A percentile compares a stretch with the other conserved stretches of the same genome.
These are phyloP conservation scores for Nesogale talazaci DNA, from an alignment of 2,113 vertebrate genomes.

Conservation along the genomic window DNA sequence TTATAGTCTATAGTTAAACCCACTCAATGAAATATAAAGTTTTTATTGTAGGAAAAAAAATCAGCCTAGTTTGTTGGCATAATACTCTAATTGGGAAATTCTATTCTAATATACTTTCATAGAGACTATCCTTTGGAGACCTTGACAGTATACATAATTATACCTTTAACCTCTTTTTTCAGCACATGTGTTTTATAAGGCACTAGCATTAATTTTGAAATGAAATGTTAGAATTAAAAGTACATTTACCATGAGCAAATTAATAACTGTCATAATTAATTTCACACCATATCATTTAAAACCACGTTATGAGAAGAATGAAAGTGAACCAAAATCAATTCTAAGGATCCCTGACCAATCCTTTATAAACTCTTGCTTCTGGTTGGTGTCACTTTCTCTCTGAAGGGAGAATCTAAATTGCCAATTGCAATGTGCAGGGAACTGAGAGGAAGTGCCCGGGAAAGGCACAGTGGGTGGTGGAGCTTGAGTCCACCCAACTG, in stretches of 20 bases:
- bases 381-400: not conserved
- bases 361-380: not conserved
- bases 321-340: not conserved
- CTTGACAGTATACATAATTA: slow-evolving; percentile 49
- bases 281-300: not conserved
- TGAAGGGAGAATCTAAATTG: not conserved
- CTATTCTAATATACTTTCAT: not conserved
- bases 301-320: not conserved
- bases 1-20: not conserved
- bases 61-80: slow-evolving; percentile 12
- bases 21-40: not conserved
- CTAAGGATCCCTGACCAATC: not conserved
- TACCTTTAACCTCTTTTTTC: slow-evolving; percentile 14
- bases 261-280: slow-evolving; percentile 6
- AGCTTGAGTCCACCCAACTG: not conserved
- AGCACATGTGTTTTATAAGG: slow-evolving; percentile 34
- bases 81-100: slow-evolving; percentile 15
- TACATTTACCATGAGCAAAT: slow-evolving; percentile 7
- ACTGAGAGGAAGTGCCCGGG: not conserved
- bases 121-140: not conserved
- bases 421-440: not conserved
- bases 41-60: not conserved
- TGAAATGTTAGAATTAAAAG: slow-evolving; percentile 57
- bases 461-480: not conserved
- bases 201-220: slow-evolving; percentile 42